phyloP scores from a whole-genome alignment of 2,888 invertebrate species.

The Heliconius erato region DNA sequence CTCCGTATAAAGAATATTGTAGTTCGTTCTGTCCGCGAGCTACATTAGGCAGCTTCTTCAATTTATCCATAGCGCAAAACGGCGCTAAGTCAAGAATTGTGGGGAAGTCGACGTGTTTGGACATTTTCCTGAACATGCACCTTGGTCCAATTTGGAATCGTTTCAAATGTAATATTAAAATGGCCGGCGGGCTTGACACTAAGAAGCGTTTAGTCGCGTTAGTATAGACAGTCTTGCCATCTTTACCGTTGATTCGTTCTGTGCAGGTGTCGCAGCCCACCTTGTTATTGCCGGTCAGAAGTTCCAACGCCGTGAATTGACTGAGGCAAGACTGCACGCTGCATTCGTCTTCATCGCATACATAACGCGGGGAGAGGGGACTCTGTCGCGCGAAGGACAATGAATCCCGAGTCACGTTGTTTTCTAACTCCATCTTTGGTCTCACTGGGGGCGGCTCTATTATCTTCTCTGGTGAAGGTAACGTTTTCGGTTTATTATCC shows the following conservation, averaged over 20 bases:
- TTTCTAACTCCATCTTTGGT: slow-evolving; percentile 69
- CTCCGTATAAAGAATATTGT: slow-evolving; percentile 96
- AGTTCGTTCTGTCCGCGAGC: slow-evolving; percentile 88
- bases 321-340: slow-evolving; percentile 95
- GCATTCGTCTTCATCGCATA: slow-evolving; percentile 91
- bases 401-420: slow-evolving; percentile 65
- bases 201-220: slow-evolving; percentile 94
- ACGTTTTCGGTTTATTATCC: slow-evolving; percentile 65
- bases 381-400: slow-evolving; percentile 72
- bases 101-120: slow-evolving; percentile 95
- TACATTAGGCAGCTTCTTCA: slow-evolving; percentile 87
- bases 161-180: slow-evolving; percentile 97
- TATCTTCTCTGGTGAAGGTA: slow-evolving; percentile 64
- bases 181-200: slow-evolving; percentile 95
- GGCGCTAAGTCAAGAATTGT: slow-evolving; percentile 94
- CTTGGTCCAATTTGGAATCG: slow-evolving; percentile 94
- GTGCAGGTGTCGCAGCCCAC: slow-evolving; percentile 97
- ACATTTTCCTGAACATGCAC: slow-evolving; percentile 92
- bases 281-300: slow-evolving; percentile 96
- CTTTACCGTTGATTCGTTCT: slow-evolving; percentile 88
- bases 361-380: slow-evolving; percentile 88
- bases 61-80: slow-evolving; percentile 91
- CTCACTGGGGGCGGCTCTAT: slow-evolving; percentile 51
- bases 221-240: slow-evolving; percentile 91
- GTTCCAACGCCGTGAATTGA: slow-evolving; percentile 96